phyloP scores from a whole-genome alignment of 1,140 invertebrate species.

The Drosophila rufa region DNA sequence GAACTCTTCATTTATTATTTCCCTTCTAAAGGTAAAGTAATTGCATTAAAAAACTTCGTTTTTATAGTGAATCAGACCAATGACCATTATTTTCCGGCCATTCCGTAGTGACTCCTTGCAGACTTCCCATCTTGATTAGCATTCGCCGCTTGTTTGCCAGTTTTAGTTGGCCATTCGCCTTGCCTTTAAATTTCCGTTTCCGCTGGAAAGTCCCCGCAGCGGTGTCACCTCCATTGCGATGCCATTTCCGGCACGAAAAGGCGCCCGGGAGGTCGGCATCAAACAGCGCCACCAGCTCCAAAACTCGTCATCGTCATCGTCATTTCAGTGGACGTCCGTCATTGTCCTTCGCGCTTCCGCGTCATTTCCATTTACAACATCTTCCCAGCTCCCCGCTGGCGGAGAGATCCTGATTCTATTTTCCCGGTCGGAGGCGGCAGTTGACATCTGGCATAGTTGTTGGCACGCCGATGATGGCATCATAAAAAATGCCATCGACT shows the following conservation, averaged over 20 bases:
- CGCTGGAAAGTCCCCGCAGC: conserved; percentile 15
- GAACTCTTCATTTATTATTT: background rate
- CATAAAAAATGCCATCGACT: conserved; percentile 54
- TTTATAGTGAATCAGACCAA: background rate
- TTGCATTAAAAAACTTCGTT: background rate
- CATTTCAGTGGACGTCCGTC: conserved; percentile 50
- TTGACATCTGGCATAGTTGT: conserved; percentile 49
- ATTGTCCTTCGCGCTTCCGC: conserved; percentile 53
- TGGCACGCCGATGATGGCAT: conserved; percentile 38
- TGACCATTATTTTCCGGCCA: conserved; percentile 6
- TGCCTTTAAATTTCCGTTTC: conserved; percentile 60
- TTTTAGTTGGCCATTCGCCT: conserved; percentile 37
- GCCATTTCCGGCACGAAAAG: conserved; percentile 37
- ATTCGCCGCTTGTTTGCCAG: conserved; percentile 39
- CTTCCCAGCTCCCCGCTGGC: background rate
- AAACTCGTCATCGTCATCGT: conserved; percentile 47
- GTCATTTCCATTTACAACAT: conserved; percentile 56
- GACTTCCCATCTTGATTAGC: conserved; percentile 45
- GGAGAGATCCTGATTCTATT: conserved; percentile 27
- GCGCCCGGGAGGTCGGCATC: conserved; percentile 11
- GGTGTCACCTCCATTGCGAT: conserved; percentile 52
- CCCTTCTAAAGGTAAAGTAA: background rate
- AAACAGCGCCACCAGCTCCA: conserved; percentile 34
- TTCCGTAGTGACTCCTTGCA: background rate
- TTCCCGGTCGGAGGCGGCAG: conserved; percentile 17